These are phyloP conservation scores for Spodoptera exigua DNA, from an alignment of 2,888 invertebrate species.

Conservation along the genomic window DNA sequence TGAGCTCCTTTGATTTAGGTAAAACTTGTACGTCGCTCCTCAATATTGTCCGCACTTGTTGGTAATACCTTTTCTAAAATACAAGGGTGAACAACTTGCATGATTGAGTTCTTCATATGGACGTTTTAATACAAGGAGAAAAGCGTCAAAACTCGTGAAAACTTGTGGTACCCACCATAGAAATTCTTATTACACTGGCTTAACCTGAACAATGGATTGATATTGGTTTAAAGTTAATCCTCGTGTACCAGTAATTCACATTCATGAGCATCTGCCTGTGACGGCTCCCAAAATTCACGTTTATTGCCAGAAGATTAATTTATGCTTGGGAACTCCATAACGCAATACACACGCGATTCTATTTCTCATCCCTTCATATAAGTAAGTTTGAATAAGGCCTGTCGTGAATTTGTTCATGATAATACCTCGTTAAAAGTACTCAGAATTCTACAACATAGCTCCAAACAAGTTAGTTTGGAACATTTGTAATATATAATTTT, in stretches of 20 bases:
- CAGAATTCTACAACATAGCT: constrained; percentile 10
- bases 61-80: constrained; percentile 9
- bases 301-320: constrained; percentile 9
- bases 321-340: background rate
- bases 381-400: constrained; percentile 16
- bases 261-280: background rate
- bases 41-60: constrained; percentile 31
- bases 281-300: constrained; percentile 1
- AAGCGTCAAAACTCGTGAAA: no score
- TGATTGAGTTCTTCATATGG: background rate
- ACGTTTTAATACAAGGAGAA: no score
- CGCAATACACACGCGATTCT: background rate
- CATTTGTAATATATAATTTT: constrained; percentile 50
- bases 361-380: constrained; percentile 1
- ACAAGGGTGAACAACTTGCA: no score
- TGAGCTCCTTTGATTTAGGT: constrained; percentile 43
- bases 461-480: constrained; percentile 38
- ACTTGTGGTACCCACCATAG: no score
- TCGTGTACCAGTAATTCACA: constrained; percentile 3
- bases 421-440: constrained; percentile 35
- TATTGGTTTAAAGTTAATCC: background rate
- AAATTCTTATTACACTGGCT: constrained; percentile 1
- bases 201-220: background rate
- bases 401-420: constrained; percentile 1
- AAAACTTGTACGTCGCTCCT: constrained; percentile 21